These are phyloP conservation scores for Atta texana DNA, from an alignment of 1,140 invertebrate species.

Conservation along the genomic window DNA sequence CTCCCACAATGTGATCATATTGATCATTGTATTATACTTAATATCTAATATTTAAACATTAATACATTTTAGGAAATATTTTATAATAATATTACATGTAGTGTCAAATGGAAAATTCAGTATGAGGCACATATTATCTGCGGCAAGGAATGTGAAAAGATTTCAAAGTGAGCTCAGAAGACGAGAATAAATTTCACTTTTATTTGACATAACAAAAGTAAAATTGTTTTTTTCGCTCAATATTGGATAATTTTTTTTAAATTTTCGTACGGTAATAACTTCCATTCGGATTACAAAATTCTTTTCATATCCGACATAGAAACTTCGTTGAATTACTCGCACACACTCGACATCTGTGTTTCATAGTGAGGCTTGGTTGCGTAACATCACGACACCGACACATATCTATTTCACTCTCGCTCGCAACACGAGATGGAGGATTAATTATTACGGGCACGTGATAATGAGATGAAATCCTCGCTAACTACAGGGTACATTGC, in stretches of 20 bases:
- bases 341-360: background rate
- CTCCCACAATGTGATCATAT: background rate
- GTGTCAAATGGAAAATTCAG: background rate
- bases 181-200: slow-evolving; percentile 11
- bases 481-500: too few species aligned
- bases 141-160: background rate
- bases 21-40: background rate
- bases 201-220: background rate
- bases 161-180: background rate
- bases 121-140: background rate
- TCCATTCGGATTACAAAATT: background rate
- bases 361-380: background rate
- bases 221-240: slow-evolving; percentile 11
- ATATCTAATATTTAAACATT: background rate
- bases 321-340: background rate
- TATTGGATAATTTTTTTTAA: background rate
- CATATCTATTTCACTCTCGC: slow-evolving; percentile 5
- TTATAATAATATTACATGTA: background rate
- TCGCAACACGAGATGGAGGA: slow-evolving; percentile 12
- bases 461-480: slow-evolving; percentile 43
- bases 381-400: background rate
- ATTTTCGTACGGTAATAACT: background rate
- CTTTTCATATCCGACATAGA: background rate
- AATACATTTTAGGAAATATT: background rate
- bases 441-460: slow-evolving; percentile 39